Conservation (phyloP, 2,888 invertebrate genomes). For the Tetanocera ferruginea region DNA sequence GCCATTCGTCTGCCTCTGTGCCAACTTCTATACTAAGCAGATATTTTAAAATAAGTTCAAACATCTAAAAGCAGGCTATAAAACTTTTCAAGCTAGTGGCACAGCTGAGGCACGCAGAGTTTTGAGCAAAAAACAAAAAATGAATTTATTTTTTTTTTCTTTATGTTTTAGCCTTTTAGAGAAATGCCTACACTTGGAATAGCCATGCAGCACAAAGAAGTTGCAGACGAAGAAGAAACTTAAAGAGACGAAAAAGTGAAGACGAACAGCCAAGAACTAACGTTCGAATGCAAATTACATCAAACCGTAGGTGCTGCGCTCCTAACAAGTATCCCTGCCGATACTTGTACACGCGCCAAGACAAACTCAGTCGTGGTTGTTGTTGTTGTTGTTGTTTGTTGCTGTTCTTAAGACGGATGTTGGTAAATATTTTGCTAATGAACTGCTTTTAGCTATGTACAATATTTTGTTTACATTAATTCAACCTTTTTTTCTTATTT, state of each 20-base stretch:
- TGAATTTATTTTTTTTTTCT: no score
- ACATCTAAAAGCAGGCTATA: not conserved
- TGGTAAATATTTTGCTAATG: constrained; percentile 21
- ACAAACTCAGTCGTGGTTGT: no score
- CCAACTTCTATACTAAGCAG: not conserved
- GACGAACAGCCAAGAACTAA: not conserved
- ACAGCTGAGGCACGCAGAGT: not conserved
- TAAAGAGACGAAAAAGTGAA: not conserved
- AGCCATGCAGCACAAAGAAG: no score
- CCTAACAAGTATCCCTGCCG: no score
- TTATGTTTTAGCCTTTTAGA: no score
- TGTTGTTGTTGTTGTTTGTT: no score
- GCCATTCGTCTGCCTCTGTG: no score
- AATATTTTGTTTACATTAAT: not conserved
- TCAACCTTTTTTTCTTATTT: not conserved
- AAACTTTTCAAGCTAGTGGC: not conserved
- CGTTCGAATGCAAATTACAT: not conserved
- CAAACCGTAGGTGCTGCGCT: not conserved
- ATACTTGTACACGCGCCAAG: no score
- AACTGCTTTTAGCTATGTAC: constrained; percentile 8
- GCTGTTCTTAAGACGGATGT: not conserved
- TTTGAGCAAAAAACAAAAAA: not conserved
- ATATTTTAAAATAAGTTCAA: not conserved
- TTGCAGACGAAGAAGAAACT: not conserved
- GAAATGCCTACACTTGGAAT: no score